Evolutionary conservation across 1,140 invertebrate species (phyloP), one percentile per base, ranked within the genome.

Genomic region (Bombus breviceps): DNA sequence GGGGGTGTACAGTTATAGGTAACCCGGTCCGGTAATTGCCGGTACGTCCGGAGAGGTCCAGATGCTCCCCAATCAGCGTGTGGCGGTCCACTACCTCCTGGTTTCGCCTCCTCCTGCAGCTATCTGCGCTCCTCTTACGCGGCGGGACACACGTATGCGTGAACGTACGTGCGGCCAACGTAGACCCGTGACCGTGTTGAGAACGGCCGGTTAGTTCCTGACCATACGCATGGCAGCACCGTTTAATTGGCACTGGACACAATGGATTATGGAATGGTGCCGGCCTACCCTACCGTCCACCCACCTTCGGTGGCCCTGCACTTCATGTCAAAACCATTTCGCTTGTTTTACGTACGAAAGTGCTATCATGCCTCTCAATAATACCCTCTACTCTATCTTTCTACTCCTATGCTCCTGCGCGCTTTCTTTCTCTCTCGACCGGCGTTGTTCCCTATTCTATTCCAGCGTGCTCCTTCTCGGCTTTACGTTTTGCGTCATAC

Each of bases 181-280:
- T 66, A 93, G 88, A 83, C 89, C 90, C 93, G 92, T 94, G 92
- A 93, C 89, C 93, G 93, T 91, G 92, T 94, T 92, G 93, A 93
- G 92, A 94, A 93, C 92, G 93, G 91, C 92, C 94, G 94, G 94
- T 94, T 95, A 94, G 94, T 92, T 94, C 92, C 94, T 93, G 92
- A 93, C 92, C 93, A 92, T 94, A 95, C 94, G 95, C 94, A 95
- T 95, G 94, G 92, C 88, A 92, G 93, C 93, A 95, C 94, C 93
- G 94, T 94, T 95, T 95, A 95, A 95, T 95, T 95, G 95, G 95
- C 93, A 94, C 92, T 93, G 93, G 93, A 94, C 93, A 95, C 95
- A 95, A 95, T 95, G 93, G 94, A 94, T 95, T 95, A 95, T 94
- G 92, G 93, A 93, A 94, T 86, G 91, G 91, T 90, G 86, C 77